A percentile compares a stretch with the other conserved stretches of the same genome.
Evolutionary conservation across 1,140 invertebrate species (phyloP).

Genomic region (Dendrolimus punctatus): DNA sequence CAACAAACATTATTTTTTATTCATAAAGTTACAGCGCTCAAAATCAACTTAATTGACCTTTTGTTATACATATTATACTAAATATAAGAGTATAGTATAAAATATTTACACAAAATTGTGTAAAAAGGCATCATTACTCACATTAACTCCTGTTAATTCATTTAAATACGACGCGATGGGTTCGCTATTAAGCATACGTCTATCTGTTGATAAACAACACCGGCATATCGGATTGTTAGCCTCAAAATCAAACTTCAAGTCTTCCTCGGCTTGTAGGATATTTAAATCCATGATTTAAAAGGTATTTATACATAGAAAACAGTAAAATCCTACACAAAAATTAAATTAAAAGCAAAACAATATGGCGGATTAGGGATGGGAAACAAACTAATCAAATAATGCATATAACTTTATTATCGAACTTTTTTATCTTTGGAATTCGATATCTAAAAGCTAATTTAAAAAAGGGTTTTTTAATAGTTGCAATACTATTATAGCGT

Average conservation of each 20-base stretch:
- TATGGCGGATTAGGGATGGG: not conserved
- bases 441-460: too few relatives aligned
- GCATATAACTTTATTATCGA: not conserved
- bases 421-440: too few relatives aligned
- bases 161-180: conserved; percentile 22
- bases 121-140: conserved; percentile 21
- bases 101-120: conserved; percentile 2
- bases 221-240: conserved; percentile 29
- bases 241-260: conserved; percentile 25
- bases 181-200: conserved; percentile 19
- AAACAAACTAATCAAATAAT: not conserved
- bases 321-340: not conserved
- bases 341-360: conserved; percentile 2
- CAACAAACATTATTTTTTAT: too few relatives aligned
- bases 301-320: not conserved
- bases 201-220: conserved; percentile 45
- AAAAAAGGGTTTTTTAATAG: too few relatives aligned
- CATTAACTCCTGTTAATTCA: conserved; percentile 43
- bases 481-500: too few relatives aligned
- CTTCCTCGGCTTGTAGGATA: conserved; percentile 7
- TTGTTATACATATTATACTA: too few relatives aligned
- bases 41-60: too few relatives aligned
- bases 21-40: too few relatives aligned
- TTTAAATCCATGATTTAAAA: conserved; percentile 8
- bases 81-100: too few relatives aligned